Conservation (phyloP, 2,888 invertebrate species). For the Stramonita haemastoma region DNA sequence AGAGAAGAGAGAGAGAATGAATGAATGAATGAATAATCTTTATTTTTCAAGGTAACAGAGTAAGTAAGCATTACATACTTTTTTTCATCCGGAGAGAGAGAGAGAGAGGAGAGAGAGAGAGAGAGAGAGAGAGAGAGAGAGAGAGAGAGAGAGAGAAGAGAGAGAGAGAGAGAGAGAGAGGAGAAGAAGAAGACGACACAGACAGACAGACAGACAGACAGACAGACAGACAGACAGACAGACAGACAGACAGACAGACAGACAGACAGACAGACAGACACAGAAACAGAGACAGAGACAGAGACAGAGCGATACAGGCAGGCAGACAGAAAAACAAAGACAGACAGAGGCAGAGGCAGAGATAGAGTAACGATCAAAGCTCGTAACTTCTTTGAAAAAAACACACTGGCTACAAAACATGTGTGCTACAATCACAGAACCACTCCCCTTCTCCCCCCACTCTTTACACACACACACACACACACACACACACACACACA, state of each 20-base stretch:
- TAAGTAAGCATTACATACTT: too few species aligned
- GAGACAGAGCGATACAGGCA: not conserved
- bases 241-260: not conserved
- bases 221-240: too few species aligned
- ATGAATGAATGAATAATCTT: not conserved
- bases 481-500: slow-evolving; percentile 19
- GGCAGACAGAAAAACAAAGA: too few species aligned
- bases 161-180: not conserved
- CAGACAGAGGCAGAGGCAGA: too few species aligned
- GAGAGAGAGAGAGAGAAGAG: not conserved
- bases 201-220: not conserved
- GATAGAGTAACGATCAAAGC: too few species aligned
- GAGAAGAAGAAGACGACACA: not conserved
- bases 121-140: not conserved
- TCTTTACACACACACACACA: slow-evolving; percentile 10
- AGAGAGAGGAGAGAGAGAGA: not conserved
- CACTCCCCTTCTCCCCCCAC: not conserved
- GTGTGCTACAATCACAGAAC: too few species aligned
- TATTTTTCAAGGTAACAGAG: too few species aligned
- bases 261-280: not conserved
- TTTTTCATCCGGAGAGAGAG: too few species aligned
- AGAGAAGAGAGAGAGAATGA: not conserved
- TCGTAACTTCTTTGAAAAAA: too few species aligned
- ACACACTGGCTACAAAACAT: too few species aligned
- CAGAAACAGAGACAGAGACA: not conserved